These are phyloP conservation scores for Solenodon paradoxus DNA, from an alignment of 2,113 vertebrate genomes.

Conservation along the genomic window DNA sequence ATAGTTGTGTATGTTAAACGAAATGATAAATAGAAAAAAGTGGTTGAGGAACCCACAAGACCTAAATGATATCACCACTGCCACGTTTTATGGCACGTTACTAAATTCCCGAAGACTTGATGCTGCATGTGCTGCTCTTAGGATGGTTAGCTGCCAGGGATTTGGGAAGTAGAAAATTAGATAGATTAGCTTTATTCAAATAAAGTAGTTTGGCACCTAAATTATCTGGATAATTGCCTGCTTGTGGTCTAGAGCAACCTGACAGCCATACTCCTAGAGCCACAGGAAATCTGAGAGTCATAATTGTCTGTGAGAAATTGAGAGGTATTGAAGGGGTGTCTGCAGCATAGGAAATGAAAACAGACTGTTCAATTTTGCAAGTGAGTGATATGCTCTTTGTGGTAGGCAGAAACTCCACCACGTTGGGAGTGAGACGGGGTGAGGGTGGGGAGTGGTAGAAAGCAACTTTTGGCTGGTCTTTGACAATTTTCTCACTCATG, in stretches of 20 bases:
- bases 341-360: constrained; percentile 41
- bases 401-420: background rate
- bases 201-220: constrained; percentile 15
- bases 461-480: background rate
- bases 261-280: constrained; percentile 17
- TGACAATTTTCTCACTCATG: constrained; percentile 15
- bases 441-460: too few relatives aligned
- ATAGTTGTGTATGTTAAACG: background rate
- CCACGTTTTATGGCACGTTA: background rate
- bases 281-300: constrained; percentile 47
- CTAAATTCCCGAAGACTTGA: background rate
- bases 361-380: background rate
- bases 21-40: background rate
- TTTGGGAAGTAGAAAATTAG: constrained; percentile 25
- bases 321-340: background rate
- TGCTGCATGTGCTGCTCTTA: background rate
- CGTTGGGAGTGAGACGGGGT: background rate
- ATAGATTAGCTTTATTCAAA: constrained; percentile 27
- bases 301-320: constrained; percentile 42
- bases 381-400: background rate
- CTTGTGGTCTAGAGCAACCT: background rate
- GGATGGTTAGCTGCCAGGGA: background rate
- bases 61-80: background rate
- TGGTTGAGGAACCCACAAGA: background rate
- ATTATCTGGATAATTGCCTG: constrained; percentile 42